phyloP scores from a whole-genome alignment of 2,113 vertebrate species.

The Psettodes erumei region DNA sequence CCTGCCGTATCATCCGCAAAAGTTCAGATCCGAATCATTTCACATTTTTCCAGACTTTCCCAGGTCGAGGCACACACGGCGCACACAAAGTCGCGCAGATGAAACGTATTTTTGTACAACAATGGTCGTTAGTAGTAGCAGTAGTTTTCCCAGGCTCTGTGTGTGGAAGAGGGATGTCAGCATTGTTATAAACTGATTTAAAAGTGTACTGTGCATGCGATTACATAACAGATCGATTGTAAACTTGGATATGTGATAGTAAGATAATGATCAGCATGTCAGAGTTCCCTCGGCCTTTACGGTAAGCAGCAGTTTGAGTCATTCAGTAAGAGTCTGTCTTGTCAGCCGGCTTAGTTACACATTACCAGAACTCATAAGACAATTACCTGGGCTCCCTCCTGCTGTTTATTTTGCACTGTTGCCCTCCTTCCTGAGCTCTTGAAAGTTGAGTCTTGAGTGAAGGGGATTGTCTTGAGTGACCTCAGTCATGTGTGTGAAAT shows the following conservation, averaged over 20 bases:
- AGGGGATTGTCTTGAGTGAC: constrained; percentile 4
- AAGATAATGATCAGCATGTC: neutral
- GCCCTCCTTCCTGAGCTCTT: neutral
- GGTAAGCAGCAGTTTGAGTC: constrained; percentile 21
- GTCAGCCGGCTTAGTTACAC: constrained; percentile 48
- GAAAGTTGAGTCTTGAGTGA: neutral
- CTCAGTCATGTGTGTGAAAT: constrained; percentile 38
- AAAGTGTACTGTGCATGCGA: neutral
- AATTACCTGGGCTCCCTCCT: neutral
- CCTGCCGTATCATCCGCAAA: too few relatives aligned
- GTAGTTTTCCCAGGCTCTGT: neutral
- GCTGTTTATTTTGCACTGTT: neutral
- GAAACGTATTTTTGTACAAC: neutral
- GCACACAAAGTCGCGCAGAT: neutral
- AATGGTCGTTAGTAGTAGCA: neutral
- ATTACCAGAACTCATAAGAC: constrained; percentile 39
- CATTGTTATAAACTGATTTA: neutral
- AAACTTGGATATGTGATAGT: neutral
- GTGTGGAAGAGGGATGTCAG: neutral
- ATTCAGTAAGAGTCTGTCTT: neutral
- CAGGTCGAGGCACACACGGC: too few relatives aligned
- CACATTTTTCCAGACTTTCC: neutral
- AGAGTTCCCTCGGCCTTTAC: constrained; percentile 47
- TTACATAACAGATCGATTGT: neutral
- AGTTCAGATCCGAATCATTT: too few relatives aligned